Evolutionary conservation across 2,113 vertebrate species (phyloP), one percentile per base, ranked within the genome.

Genomic region (Protobothrops mucrosquamatus): DNA sequence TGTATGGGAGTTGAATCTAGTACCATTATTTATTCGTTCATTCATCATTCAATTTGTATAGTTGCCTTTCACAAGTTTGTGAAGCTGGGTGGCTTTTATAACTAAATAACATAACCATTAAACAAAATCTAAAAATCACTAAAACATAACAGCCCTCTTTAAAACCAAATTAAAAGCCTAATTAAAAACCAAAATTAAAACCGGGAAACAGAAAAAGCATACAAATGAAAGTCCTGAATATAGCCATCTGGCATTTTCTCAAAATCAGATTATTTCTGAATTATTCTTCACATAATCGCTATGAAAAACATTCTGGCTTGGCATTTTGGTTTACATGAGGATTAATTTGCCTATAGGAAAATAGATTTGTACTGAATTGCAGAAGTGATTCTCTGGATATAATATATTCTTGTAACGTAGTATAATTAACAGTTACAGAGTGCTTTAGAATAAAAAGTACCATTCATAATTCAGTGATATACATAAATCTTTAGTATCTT

Each of bases 341-440:
- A 93, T 94, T 94, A 61, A 89, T 59, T 74, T 90, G n/a, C 61
- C 91, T 94, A 55, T 94, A 93, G 93, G 87, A 91, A 93, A 95
- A 94, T 11, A 24, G 89, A 23, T 94, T 92, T 93, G 92, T 91
- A 3, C 90, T 91, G 15, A 86, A 64, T 87, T 88, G 64, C 39
- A 61, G 24, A 90, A 94, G 87, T 46, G 48, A 24, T 92, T 74
- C 89, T 95, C 24, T 93, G 56, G 91, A 94, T 92, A 69, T 74
- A 93, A 88, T 81, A 61, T 87, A 43, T 91, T 94, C 95, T 92
- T 93, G 34, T 69, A 94, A 34, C 92, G 55, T 43, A 23, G 48
- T 59, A 93, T 57, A 91, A 93, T 89, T 91, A 93, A 87, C n/a
- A 1, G 39, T 85, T 0, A 56, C 18, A 23, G 92, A 92, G 10